Base-by-base conservation (phyloP, 2,888 invertebrate genomes). In the Cacoxenus indagator region DNA sequence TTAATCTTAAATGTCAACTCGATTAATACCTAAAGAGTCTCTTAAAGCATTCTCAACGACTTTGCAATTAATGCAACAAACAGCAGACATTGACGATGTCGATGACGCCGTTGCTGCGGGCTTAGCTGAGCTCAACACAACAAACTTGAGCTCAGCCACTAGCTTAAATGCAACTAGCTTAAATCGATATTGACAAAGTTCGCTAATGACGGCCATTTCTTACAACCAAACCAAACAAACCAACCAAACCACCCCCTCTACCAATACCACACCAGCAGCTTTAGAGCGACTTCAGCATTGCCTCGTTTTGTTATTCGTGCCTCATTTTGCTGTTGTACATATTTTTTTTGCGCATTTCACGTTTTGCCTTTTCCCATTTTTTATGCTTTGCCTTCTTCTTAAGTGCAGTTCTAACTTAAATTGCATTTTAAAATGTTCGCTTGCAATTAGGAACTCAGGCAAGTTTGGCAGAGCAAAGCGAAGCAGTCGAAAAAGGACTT, bases 371-470 rank as follows among this genome's bases (percentile, higher is more conserved):
- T 29, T 22, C 64, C 26, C 31, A 31, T 61, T 61, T 61, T 31
- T 31, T 61, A 19, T 67, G 17, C 54, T 67, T 64, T 29, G 22
- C 24, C 45, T 67, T 73, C 79, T 75, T 73, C 75, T 81, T 81
- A 83, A 83, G 82, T 83, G 82, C 78, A 83, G 83, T 84, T 84
- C 80, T 83, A 83, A 83, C 76, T 83, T 84, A 83, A 83, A 83
- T 83, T 84, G 82, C 78, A 78, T 84, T 83, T 81, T 75, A 78
- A 84, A 83, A 82, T 80, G 83, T 74, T 78, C 77, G 83, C 74
- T 78, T 76, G 82, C 78, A 84, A 84, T 84, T 83, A 83, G 84
- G 83, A 82, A 84, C 77, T 72, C 75, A 78, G 83, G 82, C 83
- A 80, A 9, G 22, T 9, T 76, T 72, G 77, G 80, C 82, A 73